Conservation (phyloP, 2,113 vertebrate species). For the Myrmophylax atrothorax region DNA sequence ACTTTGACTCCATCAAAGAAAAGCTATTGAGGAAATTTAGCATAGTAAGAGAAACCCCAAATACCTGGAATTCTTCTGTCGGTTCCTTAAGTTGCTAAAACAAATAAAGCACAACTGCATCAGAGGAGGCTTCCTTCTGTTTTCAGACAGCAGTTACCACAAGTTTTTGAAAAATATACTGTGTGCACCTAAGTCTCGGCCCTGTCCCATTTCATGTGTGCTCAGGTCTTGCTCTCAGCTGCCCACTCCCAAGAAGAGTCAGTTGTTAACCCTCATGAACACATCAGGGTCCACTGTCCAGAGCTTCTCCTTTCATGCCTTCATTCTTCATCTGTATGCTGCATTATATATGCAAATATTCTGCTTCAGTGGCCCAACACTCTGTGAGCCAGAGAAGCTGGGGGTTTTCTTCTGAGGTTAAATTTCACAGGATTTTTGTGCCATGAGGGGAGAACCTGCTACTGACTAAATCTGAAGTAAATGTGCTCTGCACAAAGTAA, state of each 20-base stretch:
- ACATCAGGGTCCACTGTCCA: accelerated
- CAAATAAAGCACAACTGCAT: neutral
- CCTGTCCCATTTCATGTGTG: neutral
- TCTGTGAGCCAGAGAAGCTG: neutral
- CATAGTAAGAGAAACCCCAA: neutral
- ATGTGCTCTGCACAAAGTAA: neutral
- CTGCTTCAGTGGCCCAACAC: neutral
- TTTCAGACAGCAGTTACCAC: neutral
- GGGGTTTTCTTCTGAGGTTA: neutral
- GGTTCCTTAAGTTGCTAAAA: neutral
- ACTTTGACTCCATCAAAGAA: neutral
- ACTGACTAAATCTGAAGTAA: neutral
- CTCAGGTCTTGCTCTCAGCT: neutral
- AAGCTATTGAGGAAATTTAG: neutral
- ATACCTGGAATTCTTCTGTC: neutral
- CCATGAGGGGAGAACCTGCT: neutral
- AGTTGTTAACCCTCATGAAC: accelerated
- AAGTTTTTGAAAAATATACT: neutral
- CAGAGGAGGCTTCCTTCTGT: neutral
- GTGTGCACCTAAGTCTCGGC: neutral
- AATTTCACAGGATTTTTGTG: neutral
- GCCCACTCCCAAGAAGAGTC: neutral
- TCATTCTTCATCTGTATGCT: neutral
- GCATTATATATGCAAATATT: neutral
- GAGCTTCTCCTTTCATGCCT: neutral